Evolutionary conservation across 2,797 vertebrate species (phyloP), one percentile per base, ranked within the genome.

Genomic region (Diglossa cyanea): DNA sequence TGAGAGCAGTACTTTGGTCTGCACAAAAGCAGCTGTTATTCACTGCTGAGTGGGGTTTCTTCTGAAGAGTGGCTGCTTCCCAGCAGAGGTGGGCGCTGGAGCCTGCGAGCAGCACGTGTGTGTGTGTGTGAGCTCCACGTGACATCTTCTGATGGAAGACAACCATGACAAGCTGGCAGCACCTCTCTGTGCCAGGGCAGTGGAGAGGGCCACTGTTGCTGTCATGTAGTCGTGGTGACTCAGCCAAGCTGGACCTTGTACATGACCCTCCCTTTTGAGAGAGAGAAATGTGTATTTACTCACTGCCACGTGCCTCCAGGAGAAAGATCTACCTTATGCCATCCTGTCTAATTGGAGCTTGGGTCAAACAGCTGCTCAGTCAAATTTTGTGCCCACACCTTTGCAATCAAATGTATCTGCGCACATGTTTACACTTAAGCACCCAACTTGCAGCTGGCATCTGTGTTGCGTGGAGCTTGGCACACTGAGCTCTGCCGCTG

Each of bases 91-190:
- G 62, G 89, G 77, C 1, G 9, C 95, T 94, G 91, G 84, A 91
- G 58, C 81, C 86, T 92, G 90, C 2, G 4, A 58, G 81, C 23
- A 25, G 93, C 60, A 68, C 1, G 1, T 87, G 76, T 85, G 76
- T 85, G 60, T 24, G 76, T 85, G 60, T 24, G 30, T 60, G 90
- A 96, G 90, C 86, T 96, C 68, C 90, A 82, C 5, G 1, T 94
- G 94, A 78, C 93, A 88, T 81, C 90, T 96, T 92, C 94, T 93
- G 96, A 94, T 94, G 90, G 94, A 95, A 95, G 96, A 91, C 66
- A 95, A 51, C 94, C 66, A 33, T 70, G 88, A 95, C 35, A 82
- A 95, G 88, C 82, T 48, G 62, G 92, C 50, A 62, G 88, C 87
- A 93, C 51, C 87, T 35, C 48, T 47, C 55, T 95, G 93, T 90